A percentile compares a stretch with the other conserved stretches of the same genome.
Conservation (phyloP, 2,888 invertebrate genomes). For the Drosophila mimetica region DNA sequence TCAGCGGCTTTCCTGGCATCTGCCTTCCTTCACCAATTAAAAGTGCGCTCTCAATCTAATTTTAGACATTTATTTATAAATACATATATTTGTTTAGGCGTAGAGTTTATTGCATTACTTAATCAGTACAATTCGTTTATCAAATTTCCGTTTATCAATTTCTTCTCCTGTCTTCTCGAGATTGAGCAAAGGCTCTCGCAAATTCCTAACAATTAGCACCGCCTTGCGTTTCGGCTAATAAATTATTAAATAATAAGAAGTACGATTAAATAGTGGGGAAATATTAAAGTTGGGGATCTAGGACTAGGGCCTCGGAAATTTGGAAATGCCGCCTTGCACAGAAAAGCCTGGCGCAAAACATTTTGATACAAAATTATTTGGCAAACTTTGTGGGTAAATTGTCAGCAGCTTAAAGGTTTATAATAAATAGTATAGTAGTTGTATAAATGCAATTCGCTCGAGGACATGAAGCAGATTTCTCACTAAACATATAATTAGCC, state of each 20-base stretch:
- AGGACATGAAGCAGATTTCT: constrained; percentile 58
- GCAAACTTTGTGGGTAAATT: constrained; percentile 57
- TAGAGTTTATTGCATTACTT: constrained; percentile 79
- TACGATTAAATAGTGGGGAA: constrained; percentile 52
- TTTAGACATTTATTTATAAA: constrained; percentile 59
- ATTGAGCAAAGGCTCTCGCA: constrained; percentile 40
- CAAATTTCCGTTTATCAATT: constrained; percentile 52
- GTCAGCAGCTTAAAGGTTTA: constrained; percentile 50
- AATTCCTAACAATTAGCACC: constrained; percentile 67
- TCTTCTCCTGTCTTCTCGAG: constrained; percentile 33
- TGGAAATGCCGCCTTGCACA: constrained; percentile 48
- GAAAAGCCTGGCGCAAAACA: constrained; percentile 72
- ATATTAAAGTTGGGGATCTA: background rate
- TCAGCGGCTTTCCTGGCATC: background rate
- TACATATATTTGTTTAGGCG: constrained; percentile 58
- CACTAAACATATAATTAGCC: constrained; percentile 59
- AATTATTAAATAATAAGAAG: constrained; percentile 61
- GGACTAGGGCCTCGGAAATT: constrained; percentile 34
- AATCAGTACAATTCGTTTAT: constrained; percentile 82
- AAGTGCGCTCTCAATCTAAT: background rate
- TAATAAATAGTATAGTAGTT: constrained; percentile 65
- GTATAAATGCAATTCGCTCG: constrained; percentile 72
- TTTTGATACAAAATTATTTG: constrained; percentile 83
- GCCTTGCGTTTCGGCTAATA: constrained; percentile 62
- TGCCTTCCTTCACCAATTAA: background rate